Percentiles rank a stretch among this genome's conserved stretches.
Evolutionary conservation across 2,888 invertebrate species (phyloP).

Genomic region (Drosophila lutescens): DNA sequence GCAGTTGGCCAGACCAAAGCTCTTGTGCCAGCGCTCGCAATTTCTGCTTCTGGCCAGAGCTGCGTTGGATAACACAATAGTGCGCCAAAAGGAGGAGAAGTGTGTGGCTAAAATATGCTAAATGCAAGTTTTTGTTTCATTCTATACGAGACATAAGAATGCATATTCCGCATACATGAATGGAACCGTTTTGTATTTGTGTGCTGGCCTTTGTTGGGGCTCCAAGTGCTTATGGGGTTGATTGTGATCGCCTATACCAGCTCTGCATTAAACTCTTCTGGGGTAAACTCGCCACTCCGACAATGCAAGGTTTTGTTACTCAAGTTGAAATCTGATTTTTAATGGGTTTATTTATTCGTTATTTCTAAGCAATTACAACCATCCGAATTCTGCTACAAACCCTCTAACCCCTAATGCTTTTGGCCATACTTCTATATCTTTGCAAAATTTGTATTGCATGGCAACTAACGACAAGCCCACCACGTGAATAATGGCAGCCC

Average conservation of each 20-base stretch:
- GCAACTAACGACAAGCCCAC: slow-evolving; percentile 34
- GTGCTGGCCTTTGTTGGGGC: background rate
- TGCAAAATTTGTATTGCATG: slow-evolving; percentile 39
- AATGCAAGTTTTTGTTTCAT: background rate
- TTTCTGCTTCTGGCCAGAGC: background rate
- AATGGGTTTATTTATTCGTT: slow-evolving; percentile 16
- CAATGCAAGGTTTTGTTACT: too few relatives aligned
- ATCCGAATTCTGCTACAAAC: background rate
- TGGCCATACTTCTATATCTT: background rate
- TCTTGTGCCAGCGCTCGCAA: background rate
- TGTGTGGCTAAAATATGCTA: background rate
- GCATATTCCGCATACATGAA: background rate
- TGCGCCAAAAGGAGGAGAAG: background rate
- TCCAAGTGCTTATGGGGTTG: too few relatives aligned
- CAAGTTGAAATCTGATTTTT: background rate
- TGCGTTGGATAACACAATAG: background rate
- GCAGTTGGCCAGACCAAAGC: background rate
- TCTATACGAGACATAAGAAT: background rate
- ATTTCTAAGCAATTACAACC: background rate
- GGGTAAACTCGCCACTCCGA: too few relatives aligned
- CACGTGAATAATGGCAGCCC: slow-evolving; percentile 29
- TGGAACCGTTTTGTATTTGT: background rate
- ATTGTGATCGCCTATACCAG: too few relatives aligned
- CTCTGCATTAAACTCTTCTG: too few relatives aligned
- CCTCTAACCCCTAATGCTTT: background rate